Conservation (phyloP, 1,140 invertebrate genomes). For the Ostrea edulis region DNA sequence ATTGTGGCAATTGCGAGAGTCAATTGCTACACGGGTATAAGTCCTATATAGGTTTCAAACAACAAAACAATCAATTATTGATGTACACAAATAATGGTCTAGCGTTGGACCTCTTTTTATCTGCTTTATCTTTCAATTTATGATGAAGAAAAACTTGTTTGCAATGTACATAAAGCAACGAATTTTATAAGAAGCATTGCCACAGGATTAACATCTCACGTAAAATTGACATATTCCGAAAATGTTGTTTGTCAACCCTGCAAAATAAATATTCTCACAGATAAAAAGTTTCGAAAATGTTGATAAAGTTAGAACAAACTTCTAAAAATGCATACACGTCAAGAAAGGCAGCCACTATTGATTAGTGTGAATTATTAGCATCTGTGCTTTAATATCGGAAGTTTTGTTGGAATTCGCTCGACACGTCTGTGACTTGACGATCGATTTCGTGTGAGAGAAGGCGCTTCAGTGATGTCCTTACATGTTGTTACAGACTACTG, state of each 20-base stretch:
- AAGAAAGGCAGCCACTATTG: slow-evolving; percentile 22
- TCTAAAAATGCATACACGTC: not conserved
- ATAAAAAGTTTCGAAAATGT: not conserved
- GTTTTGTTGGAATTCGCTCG: slow-evolving; percentile 25
- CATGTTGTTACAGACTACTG: not conserved
- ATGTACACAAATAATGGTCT: not conserved
- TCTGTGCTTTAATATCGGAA: slow-evolving; percentile 34
- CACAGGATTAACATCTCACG: not conserved
- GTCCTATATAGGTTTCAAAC: not conserved
- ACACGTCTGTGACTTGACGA: slow-evolving; percentile 6
- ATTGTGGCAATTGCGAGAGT: no score
- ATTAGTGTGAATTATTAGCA: slow-evolving; percentile 27
- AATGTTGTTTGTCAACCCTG: no score
- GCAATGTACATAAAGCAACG: not conserved
- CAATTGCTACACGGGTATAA: not conserved
- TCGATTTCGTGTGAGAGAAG: not conserved
- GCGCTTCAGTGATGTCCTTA: not conserved
- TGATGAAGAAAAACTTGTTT: not conserved
- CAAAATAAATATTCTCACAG: no score
- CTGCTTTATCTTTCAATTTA: not conserved
- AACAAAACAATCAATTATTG: no score
- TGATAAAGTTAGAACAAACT: not conserved
- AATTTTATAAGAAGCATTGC: not conserved
- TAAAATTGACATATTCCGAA: not conserved
- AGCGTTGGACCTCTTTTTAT: not conserved